Percentiles rank a stretch among this genome's conserved stretches.
These are phyloP conservation scores for Drosophila lutescens DNA, from an alignment of 2,888 invertebrate species.

Conservation along the genomic window DNA sequence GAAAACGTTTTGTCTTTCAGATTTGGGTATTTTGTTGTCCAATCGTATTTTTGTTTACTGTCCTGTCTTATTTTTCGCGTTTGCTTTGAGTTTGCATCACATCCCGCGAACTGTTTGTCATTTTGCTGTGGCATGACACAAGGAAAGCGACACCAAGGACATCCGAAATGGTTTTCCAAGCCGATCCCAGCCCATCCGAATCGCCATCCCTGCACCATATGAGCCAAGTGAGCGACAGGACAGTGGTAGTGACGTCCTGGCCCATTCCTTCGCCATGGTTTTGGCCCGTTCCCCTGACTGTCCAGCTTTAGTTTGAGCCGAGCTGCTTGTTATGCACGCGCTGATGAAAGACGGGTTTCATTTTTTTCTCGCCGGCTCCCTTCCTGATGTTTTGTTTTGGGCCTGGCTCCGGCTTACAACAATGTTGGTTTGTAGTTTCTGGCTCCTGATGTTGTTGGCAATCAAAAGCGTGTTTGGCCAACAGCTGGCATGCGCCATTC, in stretches of 20 bases:
- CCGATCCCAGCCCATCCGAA: slow-evolving; percentile 20
- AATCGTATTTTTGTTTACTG: not conserved
- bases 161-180: slow-evolving; percentile 61
- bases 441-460: slow-evolving; percentile 59
- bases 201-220: slow-evolving; percentile 9
- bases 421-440: slow-evolving; percentile 28
- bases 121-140: slow-evolving; percentile 66
- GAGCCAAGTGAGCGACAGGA: slow-evolving; percentile 39
- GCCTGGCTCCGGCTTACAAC: slow-evolving; percentile 33
- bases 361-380: slow-evolving; percentile 19
- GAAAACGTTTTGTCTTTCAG: too few relatives aligned
- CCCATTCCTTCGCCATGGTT: slow-evolving; percentile 35
- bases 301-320: slow-evolving; percentile 52
- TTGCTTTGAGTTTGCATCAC: slow-evolving; percentile 41
- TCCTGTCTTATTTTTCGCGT: slow-evolving; percentile 3
- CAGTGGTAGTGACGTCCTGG: slow-evolving; percentile 17
- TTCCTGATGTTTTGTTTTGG: slow-evolving; percentile 25
- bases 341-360: slow-evolving; percentile 64
- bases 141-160: slow-evolving; percentile 51
- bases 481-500: slow-evolving; percentile 78
- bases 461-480: slow-evolving; percentile 76
- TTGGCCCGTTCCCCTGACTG: slow-evolving; percentile 15
- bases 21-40: slow-evolving; percentile 4
- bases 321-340: slow-evolving; percentile 71
- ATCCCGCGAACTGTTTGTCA: slow-evolving; percentile 68